Conservation (phyloP, 2,113 vertebrate species). For the Hiodon alosoides region DNA sequence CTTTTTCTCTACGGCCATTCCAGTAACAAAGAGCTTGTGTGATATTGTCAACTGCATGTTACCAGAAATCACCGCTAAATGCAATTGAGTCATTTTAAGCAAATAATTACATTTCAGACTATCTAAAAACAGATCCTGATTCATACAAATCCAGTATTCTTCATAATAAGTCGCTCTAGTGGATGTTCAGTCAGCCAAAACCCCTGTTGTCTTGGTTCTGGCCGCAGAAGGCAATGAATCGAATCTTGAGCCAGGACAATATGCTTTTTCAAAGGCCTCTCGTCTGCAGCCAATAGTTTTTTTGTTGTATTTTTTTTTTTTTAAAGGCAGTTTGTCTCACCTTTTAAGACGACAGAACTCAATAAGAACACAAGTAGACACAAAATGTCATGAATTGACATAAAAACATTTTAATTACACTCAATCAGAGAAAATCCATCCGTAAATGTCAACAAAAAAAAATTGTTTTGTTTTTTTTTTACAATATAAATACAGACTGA, state of each 20-base stretch:
- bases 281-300: constrained; percentile 45
- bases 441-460: too few species aligned
- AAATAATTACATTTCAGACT: constrained; percentile 30
- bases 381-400: too few species aligned
- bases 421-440: too few species aligned
- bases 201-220: constrained; percentile 46
- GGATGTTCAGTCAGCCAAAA: constrained; percentile 42
- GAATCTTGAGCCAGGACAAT: constrained; percentile 55
- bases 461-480: too few species aligned
- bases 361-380: too few species aligned
- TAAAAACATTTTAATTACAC: too few species aligned
- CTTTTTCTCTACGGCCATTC: constrained; percentile 36
- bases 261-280: constrained; percentile 61
- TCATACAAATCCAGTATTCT: constrained; percentile 41
- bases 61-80: constrained; percentile 40
- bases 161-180: constrained; percentile 36
- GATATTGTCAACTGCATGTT: constrained; percentile 31
- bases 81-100: constrained; percentile 24
- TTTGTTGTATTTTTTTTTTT: too few species aligned
- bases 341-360: too few species aligned
- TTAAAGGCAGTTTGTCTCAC: constrained; percentile 46
- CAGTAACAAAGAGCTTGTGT: constrained; percentile 49
- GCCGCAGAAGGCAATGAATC: constrained; percentile 42
- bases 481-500: too few species aligned
- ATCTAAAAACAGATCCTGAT: constrained; percentile 23